Base-by-base conservation (phyloP, 2,888 invertebrate genomes). In the Ferdinandea cuprea region DNA sequence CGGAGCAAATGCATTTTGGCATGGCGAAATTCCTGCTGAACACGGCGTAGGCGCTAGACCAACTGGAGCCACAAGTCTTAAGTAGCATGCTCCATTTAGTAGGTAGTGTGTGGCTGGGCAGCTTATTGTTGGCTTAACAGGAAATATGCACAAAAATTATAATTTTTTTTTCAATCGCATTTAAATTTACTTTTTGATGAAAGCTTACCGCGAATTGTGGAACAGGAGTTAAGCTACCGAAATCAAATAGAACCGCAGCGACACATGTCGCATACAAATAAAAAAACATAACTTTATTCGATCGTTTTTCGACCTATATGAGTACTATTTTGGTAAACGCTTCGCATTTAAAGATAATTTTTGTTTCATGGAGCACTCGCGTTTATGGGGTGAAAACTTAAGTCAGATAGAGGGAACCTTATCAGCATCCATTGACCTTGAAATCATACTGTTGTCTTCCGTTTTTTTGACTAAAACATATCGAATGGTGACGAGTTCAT, bases 241-340 rank as follows among this genome's bases (percentile, higher is more conserved):
- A 54, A 8, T 46, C 28, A 1, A 77, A 28, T 2, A 69, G 44
- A 30, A 21, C 28, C 1, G 2, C 35, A 17, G 50, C 30, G 32
- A 65, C 30, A 15, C 9, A 59, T 19, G 44, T 48, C 3, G 32
- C 48, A 54, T 17, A 44, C 1, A 40, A 40, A 11, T 40, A 9
- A 0, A 52, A 66, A 54, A 46, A 25, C 78, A 73, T 79, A n/a
- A n/a, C 8, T 52, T n/a, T 58, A 28, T 21, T 6, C 6, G n/a
- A 30, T 15, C 17, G 19, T 28, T 21, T 21, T 21, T 28, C 8
- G 19, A 11, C 8, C 13, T 30, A 13, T 63, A 42, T 46, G 37
- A 37, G 46, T 25, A 21, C 19, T 19, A 28, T 73, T 76, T 15
- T 15, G 42, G 17, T 54, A 15, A 37, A 17, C 28, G 9, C 19